Conservation (phyloP, 2,113 vertebrate species). For the Limnothrissa miodon region DNA sequence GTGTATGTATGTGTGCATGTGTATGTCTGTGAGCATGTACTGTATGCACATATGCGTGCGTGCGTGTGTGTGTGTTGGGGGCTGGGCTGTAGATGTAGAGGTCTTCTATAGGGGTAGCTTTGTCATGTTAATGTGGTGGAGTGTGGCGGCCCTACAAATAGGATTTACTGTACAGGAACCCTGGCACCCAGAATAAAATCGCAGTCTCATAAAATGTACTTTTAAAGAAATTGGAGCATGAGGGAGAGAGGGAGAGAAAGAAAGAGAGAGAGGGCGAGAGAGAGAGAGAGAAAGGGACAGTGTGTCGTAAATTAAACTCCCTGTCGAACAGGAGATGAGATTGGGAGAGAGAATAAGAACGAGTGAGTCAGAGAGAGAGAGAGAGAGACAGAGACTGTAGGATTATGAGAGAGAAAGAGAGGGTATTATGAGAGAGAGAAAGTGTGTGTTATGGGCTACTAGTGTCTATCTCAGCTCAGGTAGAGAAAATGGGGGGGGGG, state of each 20-base stretch:
- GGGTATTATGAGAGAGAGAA: neutral
- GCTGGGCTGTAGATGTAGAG: neutral
- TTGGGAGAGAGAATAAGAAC: neutral
- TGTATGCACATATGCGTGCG: neutral
- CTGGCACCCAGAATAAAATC: slow-evolving; percentile 70
- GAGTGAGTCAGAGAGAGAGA: neutral
- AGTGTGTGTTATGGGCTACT: too few species aligned
- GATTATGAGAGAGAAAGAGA: neutral
- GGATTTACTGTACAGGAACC: slow-evolving; percentile 71
- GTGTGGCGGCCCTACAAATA: slow-evolving; percentile 69
- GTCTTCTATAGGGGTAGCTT: slow-evolving; percentile 63
- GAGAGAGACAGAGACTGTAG: neutral
- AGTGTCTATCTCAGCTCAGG: too few species aligned
- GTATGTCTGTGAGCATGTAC: neutral
- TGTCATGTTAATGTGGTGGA: slow-evolving; percentile 73
- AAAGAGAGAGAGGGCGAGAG: slow-evolving; percentile 62
- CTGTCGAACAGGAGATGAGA: slow-evolving; percentile 12
- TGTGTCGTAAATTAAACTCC: slow-evolving; percentile 37
- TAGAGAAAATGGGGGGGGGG: too few species aligned
- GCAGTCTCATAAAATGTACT: slow-evolving; percentile 76
- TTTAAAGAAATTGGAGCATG: slow-evolving; percentile 73
- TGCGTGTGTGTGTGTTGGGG: too few species aligned
- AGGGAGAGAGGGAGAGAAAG: slow-evolving; percentile 74
- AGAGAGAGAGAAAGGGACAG: slow-evolving; percentile 45
- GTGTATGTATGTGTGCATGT: neutral